phyloP scores from a whole-genome alignment of 2,113 vertebrate genomes.

The Platichthys stellatus region DNA sequence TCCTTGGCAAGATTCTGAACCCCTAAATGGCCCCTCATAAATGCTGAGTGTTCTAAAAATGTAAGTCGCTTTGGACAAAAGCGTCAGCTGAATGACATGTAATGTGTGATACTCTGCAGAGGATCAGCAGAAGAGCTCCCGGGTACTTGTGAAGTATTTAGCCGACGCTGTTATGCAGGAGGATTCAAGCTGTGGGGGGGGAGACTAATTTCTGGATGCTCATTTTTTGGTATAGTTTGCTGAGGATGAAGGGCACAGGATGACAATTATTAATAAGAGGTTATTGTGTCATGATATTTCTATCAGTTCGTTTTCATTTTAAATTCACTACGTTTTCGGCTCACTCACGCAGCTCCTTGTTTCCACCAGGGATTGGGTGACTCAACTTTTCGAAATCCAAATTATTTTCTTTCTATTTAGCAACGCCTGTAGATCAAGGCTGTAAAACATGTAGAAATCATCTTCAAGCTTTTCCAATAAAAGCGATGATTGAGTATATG shows the following conservation, averaged over 20 bases:
- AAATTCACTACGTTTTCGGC: not conserved
- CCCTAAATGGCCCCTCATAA: too few relatives aligned
- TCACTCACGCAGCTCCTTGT: not conserved
- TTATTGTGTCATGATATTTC: not conserved
- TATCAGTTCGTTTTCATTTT: not conserved
- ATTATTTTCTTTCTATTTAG: not conserved
- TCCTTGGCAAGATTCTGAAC: too few relatives aligned
- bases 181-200: slow-evolving; percentile 11
- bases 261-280: not conserved
- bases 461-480: not conserved
- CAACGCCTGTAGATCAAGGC: not conserved
- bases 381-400: not conserved
- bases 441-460: not conserved
- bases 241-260: not conserved
- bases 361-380: not conserved
- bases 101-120: slow-evolving; percentile 16
- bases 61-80: too few relatives aligned
- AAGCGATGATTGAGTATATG: not conserved
- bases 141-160: slow-evolving; percentile 23
- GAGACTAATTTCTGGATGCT: slow-evolving; percentile 2
- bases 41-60: too few relatives aligned
- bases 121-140: slow-evolving; percentile 38
- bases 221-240: not conserved
- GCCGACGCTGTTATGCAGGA: slow-evolving; percentile 21
- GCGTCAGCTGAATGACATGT: too few relatives aligned